Base-by-base conservation (phyloP, 2,797 vertebrate species). In the Lacerta bilineata region DNA sequence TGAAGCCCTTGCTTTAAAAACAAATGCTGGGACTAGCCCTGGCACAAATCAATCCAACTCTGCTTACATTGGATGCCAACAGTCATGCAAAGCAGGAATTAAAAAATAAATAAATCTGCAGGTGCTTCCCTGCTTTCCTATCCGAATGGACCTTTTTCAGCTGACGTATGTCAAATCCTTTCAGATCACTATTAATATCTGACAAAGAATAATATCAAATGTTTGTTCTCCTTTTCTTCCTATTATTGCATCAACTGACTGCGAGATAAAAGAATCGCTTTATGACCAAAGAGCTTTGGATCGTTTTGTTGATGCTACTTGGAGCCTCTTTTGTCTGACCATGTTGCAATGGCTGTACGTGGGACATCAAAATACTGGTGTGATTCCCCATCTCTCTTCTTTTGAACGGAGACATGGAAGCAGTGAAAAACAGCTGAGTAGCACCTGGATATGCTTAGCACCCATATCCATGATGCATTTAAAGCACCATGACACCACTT, bases 311-410 rank as follows among this genome's bases (percentile, higher is more conserved):
- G 91, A 77, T 87, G 23, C 72, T 20, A 86, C 89, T 11, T 29
- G 88, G 72, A 39, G 13, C 87, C 72, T 88, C 91, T 64, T 96
- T 94, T 95, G 93, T 86, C 91, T 74, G 75, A n/a, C 86, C 79
- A 77, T 93, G 89, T 91, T 94, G 92, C 95, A 43, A 82, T 66
- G 91, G 91, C 89, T 93, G 83, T 94, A 93, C 93, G 95, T 95
- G 93, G 92, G 94, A 88, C 88, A 66, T 81, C 87, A 83, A 84
- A 89, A 92, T 93, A 88, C 84, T 75, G 68, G 36, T 36, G 39
- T 17, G 1, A 2, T 43, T 17, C 27, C 41, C 27, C 29, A 50
- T 3, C 43, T 50, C 82, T 33, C 17, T 66, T 25, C 11, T 46
- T 66, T 33, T 4, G 1, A 66, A 66, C n/a, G 15, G 64, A 77